Conservation (phyloP, 2,888 invertebrate genomes). For the Cistogaster globosa region DNA sequence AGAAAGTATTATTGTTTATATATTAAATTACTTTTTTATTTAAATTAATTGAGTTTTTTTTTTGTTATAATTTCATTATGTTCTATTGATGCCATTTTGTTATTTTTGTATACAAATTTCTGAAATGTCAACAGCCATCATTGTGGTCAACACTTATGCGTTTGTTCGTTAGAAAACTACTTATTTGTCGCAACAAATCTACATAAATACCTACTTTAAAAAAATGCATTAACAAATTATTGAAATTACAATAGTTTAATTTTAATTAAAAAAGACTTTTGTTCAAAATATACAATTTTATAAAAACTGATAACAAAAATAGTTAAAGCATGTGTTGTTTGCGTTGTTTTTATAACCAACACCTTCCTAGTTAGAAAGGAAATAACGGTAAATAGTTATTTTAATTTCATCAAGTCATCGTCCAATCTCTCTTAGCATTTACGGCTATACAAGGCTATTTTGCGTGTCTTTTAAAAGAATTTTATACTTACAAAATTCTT, state of each 20-base stretch:
- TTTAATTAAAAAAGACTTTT: neutral
- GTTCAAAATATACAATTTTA: neutral
- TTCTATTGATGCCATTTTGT: constrained; percentile 67
- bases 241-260: constrained; percentile 19
- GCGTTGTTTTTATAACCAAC: too few species aligned
- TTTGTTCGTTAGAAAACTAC: constrained; percentile 42
- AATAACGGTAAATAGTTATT: too few species aligned
- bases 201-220: neutral
- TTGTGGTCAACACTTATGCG: constrained; percentile 71
- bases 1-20: constrained; percentile 47
- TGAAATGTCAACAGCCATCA: constrained; percentile 73
- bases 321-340: neutral
- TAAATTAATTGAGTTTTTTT: constrained; percentile 59
- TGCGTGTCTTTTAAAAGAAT: too few species aligned
- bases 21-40: constrained; percentile 24
- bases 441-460: too few species aligned
- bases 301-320: neutral
- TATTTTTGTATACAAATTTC: constrained; percentile 67
- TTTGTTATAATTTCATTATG: constrained; percentile 53
- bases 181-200: constrained; percentile 17
- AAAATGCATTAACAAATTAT: constrained; percentile 22
- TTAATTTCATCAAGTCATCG: too few species aligned
- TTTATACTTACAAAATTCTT: too few species aligned
- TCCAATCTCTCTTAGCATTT: too few species aligned
- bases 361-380: too few species aligned